Evolutionary conservation across 53 echinoderm and acorn worm species (phyloP).

Genomic region (Glandiceps talaboti): DNA sequence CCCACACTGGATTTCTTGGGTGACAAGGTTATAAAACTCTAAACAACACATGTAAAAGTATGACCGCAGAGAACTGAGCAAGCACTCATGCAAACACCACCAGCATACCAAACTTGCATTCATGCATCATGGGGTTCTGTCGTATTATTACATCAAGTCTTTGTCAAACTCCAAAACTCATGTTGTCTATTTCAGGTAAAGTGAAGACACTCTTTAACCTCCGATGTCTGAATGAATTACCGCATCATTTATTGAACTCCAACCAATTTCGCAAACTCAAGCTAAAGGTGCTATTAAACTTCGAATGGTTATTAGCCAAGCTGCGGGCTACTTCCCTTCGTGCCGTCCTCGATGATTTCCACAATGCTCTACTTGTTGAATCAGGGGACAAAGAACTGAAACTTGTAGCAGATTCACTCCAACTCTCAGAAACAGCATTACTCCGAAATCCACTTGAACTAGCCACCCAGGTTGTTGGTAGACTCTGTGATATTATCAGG

Average conservation of each 20-base stretch:
- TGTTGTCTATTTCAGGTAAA: constrained; percentile 27
- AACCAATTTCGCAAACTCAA: constrained; percentile 62
- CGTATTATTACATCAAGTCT: background rate
- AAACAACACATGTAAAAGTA: no score
- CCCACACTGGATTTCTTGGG: no score
- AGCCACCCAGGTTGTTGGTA: constrained; percentile 68
- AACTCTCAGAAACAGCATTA: constrained; percentile 47
- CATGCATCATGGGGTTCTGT: no score
- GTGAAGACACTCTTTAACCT: constrained; percentile 31
- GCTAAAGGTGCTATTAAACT: constrained; percentile 53
- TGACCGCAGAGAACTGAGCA: no score
- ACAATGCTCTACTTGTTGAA: constrained; percentile 60
- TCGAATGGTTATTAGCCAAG: constrained; percentile 77
- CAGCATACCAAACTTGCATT: no score
- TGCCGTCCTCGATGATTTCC: constrained; percentile 53
- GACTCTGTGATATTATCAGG: constrained; percentile 47
- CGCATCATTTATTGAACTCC: constrained; percentile 53
- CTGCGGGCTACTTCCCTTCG: constrained; percentile 49
- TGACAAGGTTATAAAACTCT: no score
- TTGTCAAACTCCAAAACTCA: no score
- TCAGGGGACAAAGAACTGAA: constrained; percentile 66
- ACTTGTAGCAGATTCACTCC: constrained; percentile 55
- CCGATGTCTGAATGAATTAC: constrained; percentile 63
- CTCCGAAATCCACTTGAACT: constrained; percentile 48
- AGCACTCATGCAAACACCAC: no score